Evolutionary conservation across 2,888 invertebrate genomes (phyloP).

Genomic region (Hecatera dysodea): DNA sequence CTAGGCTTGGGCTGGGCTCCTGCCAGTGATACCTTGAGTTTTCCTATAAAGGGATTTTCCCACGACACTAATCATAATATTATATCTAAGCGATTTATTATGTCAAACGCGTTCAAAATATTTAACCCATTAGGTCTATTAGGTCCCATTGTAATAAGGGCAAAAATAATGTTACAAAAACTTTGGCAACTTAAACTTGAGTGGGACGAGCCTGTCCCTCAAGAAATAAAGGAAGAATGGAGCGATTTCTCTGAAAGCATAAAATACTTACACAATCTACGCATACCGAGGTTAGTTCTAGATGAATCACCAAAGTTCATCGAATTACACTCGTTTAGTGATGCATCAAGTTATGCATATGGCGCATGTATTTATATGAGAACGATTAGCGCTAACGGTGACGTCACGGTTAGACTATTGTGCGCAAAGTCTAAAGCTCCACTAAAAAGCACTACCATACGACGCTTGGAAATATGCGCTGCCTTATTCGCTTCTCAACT

Average conservation of each 20-base stretch:
- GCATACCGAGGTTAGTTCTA: constrained; percentile 59
- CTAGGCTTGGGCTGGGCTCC: neutral
- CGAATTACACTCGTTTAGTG: constrained; percentile 67
- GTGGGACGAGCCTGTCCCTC: constrained; percentile 63
- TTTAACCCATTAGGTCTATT: constrained; percentile 8
- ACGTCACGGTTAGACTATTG: constrained; percentile 54
- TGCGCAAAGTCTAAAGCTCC: constrained; percentile 67
- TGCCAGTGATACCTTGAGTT: constrained; percentile 44
- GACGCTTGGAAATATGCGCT: constrained; percentile 64
- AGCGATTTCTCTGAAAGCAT: constrained; percentile 33
- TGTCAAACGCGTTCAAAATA: constrained; percentile 7
- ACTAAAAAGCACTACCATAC: constrained; percentile 66
- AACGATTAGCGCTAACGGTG: constrained; percentile 33
- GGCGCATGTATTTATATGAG: constrained; percentile 67
- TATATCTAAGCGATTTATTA: neutral
- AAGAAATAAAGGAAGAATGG: constrained; percentile 54
- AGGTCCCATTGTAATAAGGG: neutral
- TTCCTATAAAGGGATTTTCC: constrained; percentile 35
- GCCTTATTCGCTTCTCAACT: constrained; percentile 60
- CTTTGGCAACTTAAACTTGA: constrained; percentile 46
- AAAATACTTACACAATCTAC: constrained; percentile 25
- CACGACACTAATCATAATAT: neutral
- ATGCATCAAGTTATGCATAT: constrained; percentile 64
- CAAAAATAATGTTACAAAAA: constrained; percentile 24
- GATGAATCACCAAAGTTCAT: constrained; percentile 45